A percentile compares a stretch with the other conserved stretches of the same genome.
These are phyloP conservation scores for Acrocephalus scirpaceus DNA, from an alignment of 2,797 vertebrate genomes.

Conservation along the genomic window DNA sequence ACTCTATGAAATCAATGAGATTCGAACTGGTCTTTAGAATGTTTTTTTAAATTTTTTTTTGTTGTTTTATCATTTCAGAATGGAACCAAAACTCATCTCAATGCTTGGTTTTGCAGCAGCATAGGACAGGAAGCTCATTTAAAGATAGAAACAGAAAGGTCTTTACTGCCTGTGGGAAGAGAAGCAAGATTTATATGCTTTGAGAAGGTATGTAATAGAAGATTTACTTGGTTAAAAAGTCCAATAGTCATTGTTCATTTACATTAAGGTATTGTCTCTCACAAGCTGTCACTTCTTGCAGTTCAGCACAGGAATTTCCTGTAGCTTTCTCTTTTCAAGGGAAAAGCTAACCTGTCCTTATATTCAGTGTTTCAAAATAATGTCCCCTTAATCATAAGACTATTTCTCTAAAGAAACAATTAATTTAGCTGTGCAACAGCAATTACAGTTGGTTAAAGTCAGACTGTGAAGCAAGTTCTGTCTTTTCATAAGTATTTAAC, in stretches of 20 bases:
- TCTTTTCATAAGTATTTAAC: neutral
- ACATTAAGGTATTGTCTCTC: neutral
- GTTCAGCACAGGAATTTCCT: neutral
- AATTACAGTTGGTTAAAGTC: neutral
- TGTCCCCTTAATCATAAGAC: neutral
- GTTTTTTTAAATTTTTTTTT: neutral
- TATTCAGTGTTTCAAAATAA: neutral
- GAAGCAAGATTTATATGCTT: neutral
- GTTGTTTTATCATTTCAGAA: neutral
- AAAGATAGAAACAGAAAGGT: neutral
- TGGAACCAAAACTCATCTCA: neutral
- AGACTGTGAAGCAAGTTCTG: neutral
- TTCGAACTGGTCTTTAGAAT: neutral
- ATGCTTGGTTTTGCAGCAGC: neutral
- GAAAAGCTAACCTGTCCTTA: neutral
- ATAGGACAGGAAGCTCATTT: neutral
- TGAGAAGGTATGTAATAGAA: constrained; percentile 1
- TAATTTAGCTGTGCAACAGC: neutral
- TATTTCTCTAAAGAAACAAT: neutral
- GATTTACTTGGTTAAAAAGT: neutral
- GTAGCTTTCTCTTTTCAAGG: neutral
- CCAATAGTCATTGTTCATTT: neutral
- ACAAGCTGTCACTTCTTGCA: neutral
- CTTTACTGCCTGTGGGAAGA: neutral
- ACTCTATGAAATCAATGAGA: neutral